Conservation (phyloP, 2,797 vertebrate species). For the Sebastes flavidus region DNA sequence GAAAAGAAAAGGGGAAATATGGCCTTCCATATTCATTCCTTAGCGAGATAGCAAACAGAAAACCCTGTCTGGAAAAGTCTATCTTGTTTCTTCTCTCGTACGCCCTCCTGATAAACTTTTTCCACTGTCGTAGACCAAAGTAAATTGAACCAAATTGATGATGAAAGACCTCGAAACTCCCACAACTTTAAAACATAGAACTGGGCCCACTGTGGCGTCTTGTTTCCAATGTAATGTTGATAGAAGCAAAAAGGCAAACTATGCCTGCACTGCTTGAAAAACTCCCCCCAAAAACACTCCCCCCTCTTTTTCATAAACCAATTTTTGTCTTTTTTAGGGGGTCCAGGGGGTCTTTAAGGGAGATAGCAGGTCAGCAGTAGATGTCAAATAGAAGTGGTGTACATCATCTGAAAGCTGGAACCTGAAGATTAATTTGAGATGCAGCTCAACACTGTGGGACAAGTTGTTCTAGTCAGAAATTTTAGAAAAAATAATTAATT, state of each 20-base stretch:
- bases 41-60: constrained; percentile 65
- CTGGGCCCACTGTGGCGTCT: constrained; percentile 37
- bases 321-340: no score
- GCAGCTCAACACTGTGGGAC: no score
- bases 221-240: constrained; percentile 36
- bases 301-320: no score
- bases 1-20: constrained; percentile 45
- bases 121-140: constrained; percentile 65
- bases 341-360: no score
- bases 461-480: no score
- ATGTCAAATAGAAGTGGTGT: no score
- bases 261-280: constrained; percentile 10
- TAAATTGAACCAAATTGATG: constrained; percentile 71
- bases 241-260: constrained; percentile 38
- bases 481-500: no score
- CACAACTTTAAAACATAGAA: constrained; percentile 53
- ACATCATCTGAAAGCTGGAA: no score
- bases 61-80: constrained; percentile 31
- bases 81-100: constrained; percentile 20
- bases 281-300: no score
- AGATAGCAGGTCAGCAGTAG: no score
- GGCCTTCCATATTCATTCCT: constrained; percentile 71
- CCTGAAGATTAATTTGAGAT: no score
- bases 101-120: constrained; percentile 72
- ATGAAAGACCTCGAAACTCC: constrained; percentile 77